Evolutionary conservation across 2,888 invertebrate genomes (phyloP), one percentile per base, ranked within the genome.

Genomic region (Ophion slaviceki): DNA sequence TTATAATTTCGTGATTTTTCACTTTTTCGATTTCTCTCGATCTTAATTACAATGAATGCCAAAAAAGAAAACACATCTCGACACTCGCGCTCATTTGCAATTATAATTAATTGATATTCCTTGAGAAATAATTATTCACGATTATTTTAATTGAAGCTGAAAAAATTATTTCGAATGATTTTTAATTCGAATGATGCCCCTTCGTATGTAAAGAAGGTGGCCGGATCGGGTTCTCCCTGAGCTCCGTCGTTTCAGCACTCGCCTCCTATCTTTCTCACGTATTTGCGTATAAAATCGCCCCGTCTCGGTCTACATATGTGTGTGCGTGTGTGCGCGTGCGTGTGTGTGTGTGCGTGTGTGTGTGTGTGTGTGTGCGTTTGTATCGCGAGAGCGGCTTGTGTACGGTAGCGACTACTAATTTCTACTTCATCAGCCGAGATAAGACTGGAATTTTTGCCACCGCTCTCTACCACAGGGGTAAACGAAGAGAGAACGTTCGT

Each of bases 371-470:
- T 88, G 88, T 90, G 84, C 70, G 88, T 88, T 88, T 88, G 87
- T 87, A 88, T 85, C 90, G 85, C 87, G 77, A 80, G 87, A 85
- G 88, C 88, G 89, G 85, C 86, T 85, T 89, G 89, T 90, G 93
- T 93, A 93, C 94, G 92, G 94, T 94, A 93, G 94, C 93, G 89
- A 91, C 92, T 94, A 93, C 93, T 94, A 94, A 94, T 94, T 94
- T 94, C 93, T 93, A 93, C 93, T 93, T 93, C 94, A 94, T 93
- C 93, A 93, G 90, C 82, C 89, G 91, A 93, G 94, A 94, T 94
- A 94, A 94, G 92, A 82, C 82, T 90, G 92, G 93, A 92, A 93
- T 93, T 92, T 93, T 91, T 91, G 88, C 88, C 88, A 88, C 88
- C 87, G 88, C 80, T 71, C 76, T 70, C 32, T 71, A 36, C 71